These are phyloP conservation scores for Coregonus ussuriensis DNA, from an alignment of 2,797 vertebrate species.

Conservation along the genomic window DNA sequence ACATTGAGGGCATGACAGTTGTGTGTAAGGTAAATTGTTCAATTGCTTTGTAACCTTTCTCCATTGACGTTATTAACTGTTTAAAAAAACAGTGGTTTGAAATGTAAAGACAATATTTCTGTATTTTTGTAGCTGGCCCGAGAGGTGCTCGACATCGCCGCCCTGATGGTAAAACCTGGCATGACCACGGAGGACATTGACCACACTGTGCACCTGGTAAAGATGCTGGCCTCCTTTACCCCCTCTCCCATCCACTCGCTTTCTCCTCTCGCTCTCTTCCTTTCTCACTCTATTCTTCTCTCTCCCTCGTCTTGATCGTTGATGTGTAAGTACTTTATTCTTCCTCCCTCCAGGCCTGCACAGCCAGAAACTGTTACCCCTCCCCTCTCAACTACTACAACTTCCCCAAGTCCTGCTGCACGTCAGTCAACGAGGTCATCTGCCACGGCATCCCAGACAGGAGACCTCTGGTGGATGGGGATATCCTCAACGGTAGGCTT, in stretches of 20 bases:
- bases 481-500: conserved; percentile 92
- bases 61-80: not conserved
- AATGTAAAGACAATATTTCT: not conserved
- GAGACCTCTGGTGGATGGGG: conserved; percentile 90
- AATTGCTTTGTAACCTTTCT: not conserved
- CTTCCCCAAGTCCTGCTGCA: conserved; percentile 98
- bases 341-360: conserved; percentile 83
- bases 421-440: conserved; percentile 98
- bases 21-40: conserved; percentile 86
- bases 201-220: conserved; percentile 96
- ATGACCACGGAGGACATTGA: conserved; percentile 98
- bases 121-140: conserved; percentile 83
- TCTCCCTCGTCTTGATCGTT: not conserved
- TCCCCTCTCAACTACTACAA: conserved; percentile 99
- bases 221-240: not conserved
- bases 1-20: conserved; percentile 94
- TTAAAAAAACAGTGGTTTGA: not conserved
- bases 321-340: not conserved
- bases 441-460: conserved; percentile 99
- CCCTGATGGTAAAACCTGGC: conserved; percentile 94
- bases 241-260: not conserved
- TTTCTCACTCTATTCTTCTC: not conserved
- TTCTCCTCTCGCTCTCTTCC: not conserved
- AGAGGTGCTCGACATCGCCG: conserved; percentile 94
- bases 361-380: conserved; percentile 95